phyloP scores from a whole-genome alignment of 2,888 invertebrate species.

The Allophyes oxyacanthae region DNA sequence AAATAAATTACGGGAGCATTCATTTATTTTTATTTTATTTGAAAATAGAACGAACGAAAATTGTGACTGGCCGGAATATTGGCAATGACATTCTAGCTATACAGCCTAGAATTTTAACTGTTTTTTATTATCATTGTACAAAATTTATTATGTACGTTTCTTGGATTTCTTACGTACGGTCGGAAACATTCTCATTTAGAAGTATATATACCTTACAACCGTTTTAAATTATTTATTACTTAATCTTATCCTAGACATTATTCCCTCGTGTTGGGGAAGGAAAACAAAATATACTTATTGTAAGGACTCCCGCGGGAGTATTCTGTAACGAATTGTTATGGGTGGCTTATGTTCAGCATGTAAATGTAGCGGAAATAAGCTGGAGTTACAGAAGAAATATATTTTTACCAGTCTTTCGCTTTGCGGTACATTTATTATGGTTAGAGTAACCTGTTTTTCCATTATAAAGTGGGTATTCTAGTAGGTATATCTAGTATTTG shows the following conservation, averaged over 20 bases:
- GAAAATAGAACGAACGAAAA: not conserved
- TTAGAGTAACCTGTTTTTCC: too few species aligned
- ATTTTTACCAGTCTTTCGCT: not conserved
- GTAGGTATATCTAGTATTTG: too few species aligned
- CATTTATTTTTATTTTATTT: constrained; percentile 1
- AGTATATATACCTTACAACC: constrained; percentile 5
- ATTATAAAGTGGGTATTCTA: too few species aligned
- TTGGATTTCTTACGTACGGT: not conserved
- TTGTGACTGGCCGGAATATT: too few species aligned
- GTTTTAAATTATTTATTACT: constrained; percentile 38
- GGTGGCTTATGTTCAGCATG: constrained; percentile 34
- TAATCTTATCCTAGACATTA: constrained; percentile 27
- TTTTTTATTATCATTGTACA: too few species aligned
- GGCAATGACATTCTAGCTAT: too few species aligned
- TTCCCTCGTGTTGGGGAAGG: constrained; percentile 20
- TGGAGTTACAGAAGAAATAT: not conserved
- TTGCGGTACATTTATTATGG: not conserved
- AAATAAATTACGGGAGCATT: constrained; percentile 26
- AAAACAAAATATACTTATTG: constrained; percentile 30
- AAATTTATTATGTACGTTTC: too few species aligned
- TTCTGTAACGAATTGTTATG: constrained; percentile 41
- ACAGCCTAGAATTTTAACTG: too few species aligned
- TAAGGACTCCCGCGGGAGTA: constrained; percentile 29
- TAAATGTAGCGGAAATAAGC: constrained; percentile 36
- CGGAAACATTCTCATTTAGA: constrained; percentile 24